A percentile compares a stretch with the other conserved stretches of the same genome.
These are phyloP conservation scores for Pithys albifrons DNA, from an alignment of 2,113 vertebrate genomes.

Conservation along the genomic window DNA sequence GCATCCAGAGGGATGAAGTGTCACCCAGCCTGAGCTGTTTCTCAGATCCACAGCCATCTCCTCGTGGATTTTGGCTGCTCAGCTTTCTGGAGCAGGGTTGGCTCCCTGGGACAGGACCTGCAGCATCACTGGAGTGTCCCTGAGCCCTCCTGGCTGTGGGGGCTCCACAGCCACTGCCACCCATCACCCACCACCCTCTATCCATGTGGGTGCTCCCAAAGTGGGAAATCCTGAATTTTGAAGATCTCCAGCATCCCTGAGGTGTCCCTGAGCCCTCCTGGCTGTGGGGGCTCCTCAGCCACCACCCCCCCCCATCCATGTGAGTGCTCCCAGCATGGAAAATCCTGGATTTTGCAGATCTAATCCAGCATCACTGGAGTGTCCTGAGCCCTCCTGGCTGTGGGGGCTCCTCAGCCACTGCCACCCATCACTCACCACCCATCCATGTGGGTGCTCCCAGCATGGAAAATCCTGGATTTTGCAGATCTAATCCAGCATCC, in stretches of 20 bases:
- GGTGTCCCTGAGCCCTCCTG: too few relatives aligned
- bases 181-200: neutral
- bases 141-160: neutral
- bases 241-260: too few relatives aligned
- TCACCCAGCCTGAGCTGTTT: neutral
- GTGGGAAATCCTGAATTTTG: neutral
- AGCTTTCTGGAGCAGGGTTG: neutral
- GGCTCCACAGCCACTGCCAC: neutral
- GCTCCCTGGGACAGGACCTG: accelerated
- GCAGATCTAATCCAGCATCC: accelerated
- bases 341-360: neutral
- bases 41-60: neutral
- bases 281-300: neutral
- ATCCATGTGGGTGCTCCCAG: accelerated
- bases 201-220: accelerated
- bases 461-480: neutral
- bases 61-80: neutral
- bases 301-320: accelerated
- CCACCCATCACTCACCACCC: too few relatives aligned
- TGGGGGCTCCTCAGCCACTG: neutral
- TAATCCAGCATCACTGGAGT: accelerated
- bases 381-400: neutral
- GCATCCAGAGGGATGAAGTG: neutral
- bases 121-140: neutral
- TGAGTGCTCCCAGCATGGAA: neutral